phyloP scores from a whole-genome alignment of 2,888 invertebrate genomes.

The Leucophenga maculata region DNA sequence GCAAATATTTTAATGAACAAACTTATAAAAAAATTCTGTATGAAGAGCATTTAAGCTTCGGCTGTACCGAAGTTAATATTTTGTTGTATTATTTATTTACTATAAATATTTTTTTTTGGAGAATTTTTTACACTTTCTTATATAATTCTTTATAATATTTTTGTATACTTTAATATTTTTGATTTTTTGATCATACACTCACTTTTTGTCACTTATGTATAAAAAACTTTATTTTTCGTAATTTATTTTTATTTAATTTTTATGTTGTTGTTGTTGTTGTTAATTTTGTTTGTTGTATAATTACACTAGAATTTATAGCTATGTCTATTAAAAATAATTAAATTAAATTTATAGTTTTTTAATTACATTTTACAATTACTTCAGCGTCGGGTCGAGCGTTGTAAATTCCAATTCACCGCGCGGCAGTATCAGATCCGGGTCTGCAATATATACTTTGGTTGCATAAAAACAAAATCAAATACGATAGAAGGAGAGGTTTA shows the following conservation, averaged over 20 bases:
- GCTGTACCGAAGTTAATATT: not conserved
- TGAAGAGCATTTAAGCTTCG: conserved; percentile 27
- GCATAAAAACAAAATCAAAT: conserved; percentile 64
- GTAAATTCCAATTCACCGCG: conserved; percentile 73
- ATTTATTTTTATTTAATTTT: conserved; percentile 3
- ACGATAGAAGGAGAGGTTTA: conserved; percentile 24
- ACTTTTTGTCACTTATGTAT: conserved; percentile 29
- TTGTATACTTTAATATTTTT: not conserved
- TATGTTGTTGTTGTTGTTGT: conserved; percentile 23
- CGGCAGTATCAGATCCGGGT: conserved; percentile 73
- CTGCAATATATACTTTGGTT: conserved; percentile 73
- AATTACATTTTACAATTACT: conserved; percentile 66
- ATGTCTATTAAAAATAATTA: conserved; percentile 48
- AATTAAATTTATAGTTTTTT: conserved; percentile 47
- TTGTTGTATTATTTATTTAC: not conserved
- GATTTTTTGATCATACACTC: conserved; percentile 19
- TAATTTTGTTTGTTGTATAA: conserved; percentile 42
- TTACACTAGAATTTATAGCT: conserved; percentile 66
- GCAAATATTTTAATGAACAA: too few relatives aligned
- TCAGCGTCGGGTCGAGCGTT: conserved; percentile 71
- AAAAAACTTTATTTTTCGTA: conserved; percentile 6
- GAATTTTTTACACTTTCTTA: not conserved
- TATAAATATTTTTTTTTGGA: not conserved
- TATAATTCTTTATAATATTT: not conserved
- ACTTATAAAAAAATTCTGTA: not conserved